phyloP scores from a whole-genome alignment of 2,113 vertebrate genomes.

The Bubo blakistoni region DNA sequence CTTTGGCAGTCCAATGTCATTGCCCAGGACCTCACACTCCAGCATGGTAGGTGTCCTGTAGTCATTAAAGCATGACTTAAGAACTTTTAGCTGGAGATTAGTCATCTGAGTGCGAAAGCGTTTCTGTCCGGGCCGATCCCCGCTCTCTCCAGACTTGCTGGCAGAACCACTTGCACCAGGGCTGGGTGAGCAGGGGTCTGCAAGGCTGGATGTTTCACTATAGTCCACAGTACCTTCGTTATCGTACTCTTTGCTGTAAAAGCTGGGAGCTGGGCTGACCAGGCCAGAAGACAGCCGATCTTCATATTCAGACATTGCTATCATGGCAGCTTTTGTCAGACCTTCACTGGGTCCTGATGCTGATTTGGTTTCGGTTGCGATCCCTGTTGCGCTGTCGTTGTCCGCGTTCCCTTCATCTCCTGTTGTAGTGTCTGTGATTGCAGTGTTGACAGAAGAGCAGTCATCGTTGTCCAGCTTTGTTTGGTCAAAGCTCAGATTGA shows the following conservation, averaged over 20 bases:
- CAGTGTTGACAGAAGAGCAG: conserved; percentile 98
- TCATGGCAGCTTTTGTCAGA: conserved; percentile 87
- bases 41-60: conserved; percentile 99
- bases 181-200: conserved; percentile 95
- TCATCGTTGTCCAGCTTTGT: conserved; percentile 97
- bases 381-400: conserved; percentile 87
- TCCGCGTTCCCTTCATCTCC: conserved; percentile 96
- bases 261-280: conserved; percentile 96
- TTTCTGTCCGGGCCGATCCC: conserved; percentile 96
- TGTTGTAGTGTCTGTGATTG: conserved; percentile 97
- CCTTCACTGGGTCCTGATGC: conserved; percentile 84
- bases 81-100: conserved; percentile 96
- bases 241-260: conserved; percentile 93
- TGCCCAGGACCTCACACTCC: conserved; percentile 98
- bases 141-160: conserved; percentile 87
- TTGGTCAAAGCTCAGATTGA: conserved; percentile 93
- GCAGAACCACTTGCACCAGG: conserved; percentile 88
- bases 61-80: conserved; percentile 98
- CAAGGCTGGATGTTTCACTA: conserved; percentile 96
- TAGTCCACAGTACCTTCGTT: conserved; percentile 97
- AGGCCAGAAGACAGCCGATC: conserved; percentile 95
- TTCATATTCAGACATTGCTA: conserved; percentile 90
- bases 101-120: conserved; percentile 99
- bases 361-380: conserved; percentile 84
- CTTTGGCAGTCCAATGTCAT: conserved; percentile 99